Evolutionary conservation across 2,888 invertebrate genomes (phyloP).

Genomic region (Artemia sinica): DNA sequence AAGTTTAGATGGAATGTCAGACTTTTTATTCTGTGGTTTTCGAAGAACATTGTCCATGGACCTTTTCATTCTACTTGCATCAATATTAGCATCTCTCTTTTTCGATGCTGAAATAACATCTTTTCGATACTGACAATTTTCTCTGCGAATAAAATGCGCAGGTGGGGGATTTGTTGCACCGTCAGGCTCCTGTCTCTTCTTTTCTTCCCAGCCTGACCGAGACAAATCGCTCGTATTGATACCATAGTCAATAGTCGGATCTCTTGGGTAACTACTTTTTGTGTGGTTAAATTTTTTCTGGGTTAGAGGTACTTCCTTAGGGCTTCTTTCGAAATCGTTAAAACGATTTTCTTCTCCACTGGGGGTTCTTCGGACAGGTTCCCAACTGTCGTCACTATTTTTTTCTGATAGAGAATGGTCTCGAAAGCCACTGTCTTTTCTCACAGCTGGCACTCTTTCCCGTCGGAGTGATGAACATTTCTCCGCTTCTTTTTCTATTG

Average conservation of each 20-base stretch:
- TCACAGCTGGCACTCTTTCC: constrained; percentile 1
- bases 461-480: neutral
- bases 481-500: constrained; percentile 35
- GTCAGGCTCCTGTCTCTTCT: constrained; percentile 28
- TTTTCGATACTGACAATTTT: constrained; percentile 18
- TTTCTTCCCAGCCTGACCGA: neutral
- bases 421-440: constrained; percentile 6
- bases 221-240: neutral
- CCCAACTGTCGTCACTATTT: constrained; percentile 12
- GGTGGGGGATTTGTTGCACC: constrained; percentile 27
- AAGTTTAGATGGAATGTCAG: neutral
- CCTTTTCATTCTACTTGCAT: constrained; percentile 7
- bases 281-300: neutral
- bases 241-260: constrained; percentile 8
- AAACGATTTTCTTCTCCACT: constrained; percentile 10
- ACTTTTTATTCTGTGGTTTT: constrained; percentile 7
- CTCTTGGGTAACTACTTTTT: neutral
- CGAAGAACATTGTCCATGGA: neutral
- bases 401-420: constrained; percentile 21
- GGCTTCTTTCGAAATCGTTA: neutral
- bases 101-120: constrained; percentile 20
- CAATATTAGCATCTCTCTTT: constrained; percentile 18
- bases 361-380: constrained; percentile 4
- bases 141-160: neutral
- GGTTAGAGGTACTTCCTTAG: neutral